phyloP scores from a whole-genome alignment of 2,113 vertebrate species.

The Phylloscopus trochilus region DNA sequence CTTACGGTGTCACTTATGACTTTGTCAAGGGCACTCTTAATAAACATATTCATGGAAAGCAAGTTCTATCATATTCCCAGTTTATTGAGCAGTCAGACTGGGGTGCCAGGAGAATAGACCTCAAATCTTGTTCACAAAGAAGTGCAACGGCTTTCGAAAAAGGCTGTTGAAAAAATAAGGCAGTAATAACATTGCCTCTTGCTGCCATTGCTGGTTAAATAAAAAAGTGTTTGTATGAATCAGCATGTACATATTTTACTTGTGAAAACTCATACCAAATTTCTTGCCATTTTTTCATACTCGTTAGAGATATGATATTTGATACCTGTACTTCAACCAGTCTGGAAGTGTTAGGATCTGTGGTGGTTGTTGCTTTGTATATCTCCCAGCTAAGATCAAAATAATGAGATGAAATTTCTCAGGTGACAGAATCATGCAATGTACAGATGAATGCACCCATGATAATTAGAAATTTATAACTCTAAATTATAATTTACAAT shows the following conservation, averaged over 20 bases:
- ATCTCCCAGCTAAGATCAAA: not conserved
- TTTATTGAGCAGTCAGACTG: not conserved
- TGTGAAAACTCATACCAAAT: not conserved
- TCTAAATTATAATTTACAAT: no score
- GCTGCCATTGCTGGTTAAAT: not conserved
- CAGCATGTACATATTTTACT: not conserved
- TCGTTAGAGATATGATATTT: not conserved
- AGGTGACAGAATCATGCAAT: not conserved
- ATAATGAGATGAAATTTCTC: not conserved
- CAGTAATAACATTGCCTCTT: not conserved
- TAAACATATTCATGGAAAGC: not conserved
- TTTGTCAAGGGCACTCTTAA: not conserved
- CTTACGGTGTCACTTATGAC: not conserved
- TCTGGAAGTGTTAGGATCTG: not conserved
- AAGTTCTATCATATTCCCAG: not conserved
- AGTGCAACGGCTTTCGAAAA: not conserved
- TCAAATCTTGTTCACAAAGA: not conserved
- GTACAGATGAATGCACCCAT: fast-evolving
- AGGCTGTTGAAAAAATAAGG: not conserved
- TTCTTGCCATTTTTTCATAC: not conserved
- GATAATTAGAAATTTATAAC: not conserved
- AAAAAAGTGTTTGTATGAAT: not conserved
- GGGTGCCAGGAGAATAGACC: not conserved
- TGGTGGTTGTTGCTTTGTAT: not conserved
- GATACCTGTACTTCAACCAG: not conserved